A percentile compares a stretch with the other conserved stretches of the same genome.
These are phyloP conservation scores for Coendou prehensilis DNA, from an alignment of 2,797 vertebrate genomes.

Conservation along the genomic window DNA sequence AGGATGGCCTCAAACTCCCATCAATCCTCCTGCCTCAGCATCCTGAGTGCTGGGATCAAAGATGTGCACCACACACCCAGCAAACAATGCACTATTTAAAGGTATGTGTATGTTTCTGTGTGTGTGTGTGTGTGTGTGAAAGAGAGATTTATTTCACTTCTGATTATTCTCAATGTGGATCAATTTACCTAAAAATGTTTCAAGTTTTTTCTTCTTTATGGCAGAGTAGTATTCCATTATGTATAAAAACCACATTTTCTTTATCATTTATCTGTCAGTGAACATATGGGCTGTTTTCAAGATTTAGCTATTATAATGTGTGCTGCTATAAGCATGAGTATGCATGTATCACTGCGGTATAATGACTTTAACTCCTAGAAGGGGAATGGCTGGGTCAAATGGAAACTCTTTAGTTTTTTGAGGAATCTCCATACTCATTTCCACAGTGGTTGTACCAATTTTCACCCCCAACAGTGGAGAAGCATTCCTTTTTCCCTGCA, in stretches of 20 bases:
- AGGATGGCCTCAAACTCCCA: neutral
- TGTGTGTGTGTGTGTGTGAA: neutral
- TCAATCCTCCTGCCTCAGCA: neutral
- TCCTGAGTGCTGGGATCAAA: neutral
- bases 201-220: neutral
- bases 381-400: neutral
- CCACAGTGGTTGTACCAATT: neutral
- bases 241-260: neutral
- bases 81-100: neutral
- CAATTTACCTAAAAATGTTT: neutral
- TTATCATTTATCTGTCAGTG: neutral
- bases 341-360: neutral
- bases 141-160: neutral
- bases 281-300: neutral
- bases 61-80: accelerated
- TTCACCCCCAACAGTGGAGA: neutral
- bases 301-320: neutral
- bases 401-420: neutral
- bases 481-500: neutral
- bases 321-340: too few species aligned
- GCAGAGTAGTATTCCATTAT: neutral
- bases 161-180: neutral
- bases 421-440: neutral
- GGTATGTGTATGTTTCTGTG: neutral
- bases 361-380: neutral